Conservation (phyloP, 2,797 vertebrate genomes). For the Coccyzus lansbergi region DNA sequence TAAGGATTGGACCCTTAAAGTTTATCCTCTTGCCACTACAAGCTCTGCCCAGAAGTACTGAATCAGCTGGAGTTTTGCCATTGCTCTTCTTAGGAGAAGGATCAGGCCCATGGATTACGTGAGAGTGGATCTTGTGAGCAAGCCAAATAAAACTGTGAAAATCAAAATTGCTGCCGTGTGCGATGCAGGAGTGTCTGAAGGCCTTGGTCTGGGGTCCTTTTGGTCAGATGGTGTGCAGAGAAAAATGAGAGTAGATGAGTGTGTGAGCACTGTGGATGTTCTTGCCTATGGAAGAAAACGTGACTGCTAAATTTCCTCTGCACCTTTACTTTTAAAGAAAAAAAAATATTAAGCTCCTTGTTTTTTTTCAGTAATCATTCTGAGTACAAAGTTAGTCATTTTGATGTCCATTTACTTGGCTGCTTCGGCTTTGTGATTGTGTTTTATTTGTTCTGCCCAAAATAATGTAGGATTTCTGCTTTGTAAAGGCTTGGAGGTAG, state of each 20-base stretch:
- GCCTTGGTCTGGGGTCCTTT: not conserved
- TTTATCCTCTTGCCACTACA: slow-evolving; percentile 11
- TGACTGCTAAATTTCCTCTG: not conserved
- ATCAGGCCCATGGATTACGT: not conserved
- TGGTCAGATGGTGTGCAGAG: not conserved
- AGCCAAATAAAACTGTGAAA: slow-evolving; percentile 33
- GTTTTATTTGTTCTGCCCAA: not conserved
- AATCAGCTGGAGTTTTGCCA: slow-evolving; percentile 47
- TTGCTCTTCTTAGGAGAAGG: slow-evolving; percentile 39
- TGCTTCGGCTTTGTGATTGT: not conserved
- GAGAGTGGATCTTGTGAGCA: slow-evolving; percentile 10
- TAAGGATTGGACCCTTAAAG: not conserved
- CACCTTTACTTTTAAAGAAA: not conserved
- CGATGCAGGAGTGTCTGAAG: not conserved
- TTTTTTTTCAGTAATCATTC: not conserved
- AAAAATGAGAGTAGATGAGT: not conserved
- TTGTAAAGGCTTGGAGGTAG: not conserved
- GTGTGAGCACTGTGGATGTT: not conserved
- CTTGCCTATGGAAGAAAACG: not conserved
- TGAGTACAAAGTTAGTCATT: not conserved
- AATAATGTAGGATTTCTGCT: not conserved
- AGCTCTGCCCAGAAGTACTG: slow-evolving; percentile 11
- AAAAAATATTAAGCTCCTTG: not conserved
- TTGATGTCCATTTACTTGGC: not conserved
- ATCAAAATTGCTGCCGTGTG: not conserved